Evolutionary conservation across 2,888 invertebrate species (phyloP).

Genomic region (Mylabris sibirica): DNA sequence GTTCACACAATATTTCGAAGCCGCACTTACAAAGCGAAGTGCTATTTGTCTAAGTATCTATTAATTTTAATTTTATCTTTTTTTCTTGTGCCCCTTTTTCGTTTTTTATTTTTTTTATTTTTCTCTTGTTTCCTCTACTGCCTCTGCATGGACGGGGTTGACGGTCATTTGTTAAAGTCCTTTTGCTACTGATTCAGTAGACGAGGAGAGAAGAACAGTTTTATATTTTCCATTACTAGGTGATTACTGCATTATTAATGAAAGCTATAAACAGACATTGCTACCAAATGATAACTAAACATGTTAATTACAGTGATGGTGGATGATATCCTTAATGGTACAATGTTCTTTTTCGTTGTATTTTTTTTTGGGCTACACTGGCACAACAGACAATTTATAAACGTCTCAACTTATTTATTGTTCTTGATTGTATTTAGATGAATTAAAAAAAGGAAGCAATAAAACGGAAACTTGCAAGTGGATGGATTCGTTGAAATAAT

Average conservation of each 20-base stretch:
- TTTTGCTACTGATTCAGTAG: slow-evolving; percentile 46
- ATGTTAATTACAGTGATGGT: slow-evolving; percentile 54
- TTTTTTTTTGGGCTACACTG: background rate
- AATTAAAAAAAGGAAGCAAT: background rate
- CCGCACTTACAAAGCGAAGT: slow-evolving; percentile 55
- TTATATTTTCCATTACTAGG: slow-evolving; percentile 51
- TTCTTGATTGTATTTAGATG: background rate
- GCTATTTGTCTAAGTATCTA: slow-evolving; percentile 59
- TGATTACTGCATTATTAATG: slow-evolving; percentile 56
- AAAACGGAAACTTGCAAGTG: background rate
- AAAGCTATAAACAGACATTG: slow-evolving; percentile 50
- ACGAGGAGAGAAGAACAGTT: slow-evolving; percentile 29
- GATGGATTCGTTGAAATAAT: background rate
- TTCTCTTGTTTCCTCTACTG: slow-evolving; percentile 18
- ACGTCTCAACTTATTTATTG: background rate
- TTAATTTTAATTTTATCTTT: slow-evolving; percentile 59
- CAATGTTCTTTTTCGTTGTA: slow-evolving; percentile 29
- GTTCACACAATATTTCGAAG: slow-evolving; percentile 60
- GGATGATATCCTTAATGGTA: slow-evolving; percentile 35
- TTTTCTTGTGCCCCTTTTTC: slow-evolving; percentile 40
- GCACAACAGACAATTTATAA: background rate
- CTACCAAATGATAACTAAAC: slow-evolving; percentile 52
- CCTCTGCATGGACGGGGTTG: slow-evolving; percentile 44
- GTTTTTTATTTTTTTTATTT: slow-evolving; percentile 25
- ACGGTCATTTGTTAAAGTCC: slow-evolving; percentile 52